phyloP scores from a whole-genome alignment of 1,140 invertebrate genomes.

The Sesamia nonagrioides region DNA sequence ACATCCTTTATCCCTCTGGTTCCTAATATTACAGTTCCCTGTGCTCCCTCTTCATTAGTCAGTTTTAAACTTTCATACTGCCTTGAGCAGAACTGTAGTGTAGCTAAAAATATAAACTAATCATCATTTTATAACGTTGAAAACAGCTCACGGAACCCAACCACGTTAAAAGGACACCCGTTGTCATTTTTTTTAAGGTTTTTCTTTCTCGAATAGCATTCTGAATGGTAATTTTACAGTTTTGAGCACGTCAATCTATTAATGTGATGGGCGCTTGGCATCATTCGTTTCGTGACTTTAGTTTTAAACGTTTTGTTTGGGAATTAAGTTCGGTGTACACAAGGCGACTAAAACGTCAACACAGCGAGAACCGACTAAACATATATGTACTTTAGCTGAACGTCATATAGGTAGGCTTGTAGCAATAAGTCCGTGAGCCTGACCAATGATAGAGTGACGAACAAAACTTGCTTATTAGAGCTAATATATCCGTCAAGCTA shows the following conservation, averaged over 20 bases:
- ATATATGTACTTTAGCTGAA: no score
- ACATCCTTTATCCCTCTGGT: no score
- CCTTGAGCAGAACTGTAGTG: neutral
- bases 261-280: constrained; percentile 75
- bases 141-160: constrained; percentile 24
- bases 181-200: constrained; percentile 55
- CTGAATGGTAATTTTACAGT: constrained; percentile 85
- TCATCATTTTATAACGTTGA: constrained; percentile 8
- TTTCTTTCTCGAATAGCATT: constrained; percentile 70
- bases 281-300: constrained; percentile 78
- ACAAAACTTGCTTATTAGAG: neutral
- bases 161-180: constrained; percentile 47
- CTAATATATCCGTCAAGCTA: neutral
- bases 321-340: constrained; percentile 20
- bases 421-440: no score
- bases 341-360: neutral
- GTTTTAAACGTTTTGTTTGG: constrained; percentile 26
- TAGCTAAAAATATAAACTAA: neutral
- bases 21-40: no score
- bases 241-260: constrained; percentile 86
- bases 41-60: neutral
- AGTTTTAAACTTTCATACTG: neutral
- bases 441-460: neutral
- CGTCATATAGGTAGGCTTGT: no score
- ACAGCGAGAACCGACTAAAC: no score